Percentiles rank a stretch among this genome's conserved stretches.
Conservation (phyloP, 2,888 invertebrate species). For the Fragum sueziense region DNA sequence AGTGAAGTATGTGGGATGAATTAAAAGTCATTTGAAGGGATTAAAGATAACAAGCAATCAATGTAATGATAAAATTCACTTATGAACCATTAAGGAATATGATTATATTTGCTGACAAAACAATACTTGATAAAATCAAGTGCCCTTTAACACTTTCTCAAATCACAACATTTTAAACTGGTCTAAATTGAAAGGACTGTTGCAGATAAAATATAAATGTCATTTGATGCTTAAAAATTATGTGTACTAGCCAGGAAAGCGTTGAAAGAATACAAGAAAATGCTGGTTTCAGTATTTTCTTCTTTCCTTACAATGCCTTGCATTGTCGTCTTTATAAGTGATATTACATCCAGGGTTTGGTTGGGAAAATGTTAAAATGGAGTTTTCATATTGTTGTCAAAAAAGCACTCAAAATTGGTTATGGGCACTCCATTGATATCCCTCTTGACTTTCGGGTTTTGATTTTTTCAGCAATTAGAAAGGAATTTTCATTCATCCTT, state of each 20-base stretch:
- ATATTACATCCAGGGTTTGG: no score
- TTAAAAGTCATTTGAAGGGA: neutral
- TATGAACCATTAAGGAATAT: neutral
- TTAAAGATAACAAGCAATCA: constrained; percentile 3
- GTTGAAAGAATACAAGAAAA: no score
- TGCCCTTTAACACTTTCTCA: neutral
- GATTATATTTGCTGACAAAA: constrained; percentile 15
- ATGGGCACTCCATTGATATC: neutral
- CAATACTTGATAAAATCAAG: neutral
- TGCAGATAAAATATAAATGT: no score
- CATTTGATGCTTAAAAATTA: no score
- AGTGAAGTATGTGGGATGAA: no score
- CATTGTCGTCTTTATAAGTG: no score
- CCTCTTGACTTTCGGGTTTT: neutral
- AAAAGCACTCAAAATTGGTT: neutral
- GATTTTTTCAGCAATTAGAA: neutral
- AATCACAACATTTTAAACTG: no score
- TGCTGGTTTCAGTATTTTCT: no score
- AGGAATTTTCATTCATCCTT: neutral
- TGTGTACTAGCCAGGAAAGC: no score
- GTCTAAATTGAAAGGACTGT: no score
- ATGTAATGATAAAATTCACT: constrained; percentile 10
- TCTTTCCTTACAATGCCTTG: no score
- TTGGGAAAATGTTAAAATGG: no score
- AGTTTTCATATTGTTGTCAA: neutral